A percentile compares a stretch with the other conserved stretches of the same genome.
Evolutionary conservation across 2,113 vertebrate species (phyloP).

Genomic region (Haemorhous mexicanus): DNA sequence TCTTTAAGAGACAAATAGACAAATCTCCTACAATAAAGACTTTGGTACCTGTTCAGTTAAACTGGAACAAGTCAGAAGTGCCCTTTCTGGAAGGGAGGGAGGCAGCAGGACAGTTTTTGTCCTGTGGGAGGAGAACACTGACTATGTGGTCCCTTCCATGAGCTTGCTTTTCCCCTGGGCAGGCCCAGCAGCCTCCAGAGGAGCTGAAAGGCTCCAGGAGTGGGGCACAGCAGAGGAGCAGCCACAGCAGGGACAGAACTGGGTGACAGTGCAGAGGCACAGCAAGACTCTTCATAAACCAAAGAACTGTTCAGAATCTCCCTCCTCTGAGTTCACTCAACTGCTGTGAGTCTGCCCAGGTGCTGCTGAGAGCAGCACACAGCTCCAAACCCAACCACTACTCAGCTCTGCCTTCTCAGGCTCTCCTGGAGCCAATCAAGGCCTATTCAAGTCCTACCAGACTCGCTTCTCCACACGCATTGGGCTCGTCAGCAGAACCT

Average conservation of each 20-base stretch:
- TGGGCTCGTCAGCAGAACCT: neutral
- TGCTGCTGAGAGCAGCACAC: neutral
- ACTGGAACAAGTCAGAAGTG: neutral
- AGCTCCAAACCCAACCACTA: neutral
- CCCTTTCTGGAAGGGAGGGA: neutral
- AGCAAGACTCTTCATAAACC: neutral
- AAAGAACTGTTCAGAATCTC: neutral
- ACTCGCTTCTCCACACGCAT: neutral
- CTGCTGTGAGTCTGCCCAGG: neutral
- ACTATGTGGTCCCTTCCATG: neutral
- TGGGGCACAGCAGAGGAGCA: accelerated
- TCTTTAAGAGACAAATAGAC: neutral
- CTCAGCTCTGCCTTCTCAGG: neutral
- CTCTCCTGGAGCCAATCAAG: neutral
- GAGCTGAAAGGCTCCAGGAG: accelerated
- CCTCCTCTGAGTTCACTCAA: neutral
- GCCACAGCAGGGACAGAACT: neutral
- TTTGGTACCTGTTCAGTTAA: neutral
- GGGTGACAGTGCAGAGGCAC: neutral
- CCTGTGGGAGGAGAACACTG: neutral
- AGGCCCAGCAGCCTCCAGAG: neutral
- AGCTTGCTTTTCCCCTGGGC: neutral
- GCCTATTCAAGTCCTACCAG: neutral
- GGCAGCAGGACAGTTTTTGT: neutral
- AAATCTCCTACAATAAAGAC: neutral